Evolutionary conservation across 1,140 invertebrate genomes (phyloP), one percentile per base, ranked within the genome.

Genomic region (Rhagoletis pomonella): DNA sequence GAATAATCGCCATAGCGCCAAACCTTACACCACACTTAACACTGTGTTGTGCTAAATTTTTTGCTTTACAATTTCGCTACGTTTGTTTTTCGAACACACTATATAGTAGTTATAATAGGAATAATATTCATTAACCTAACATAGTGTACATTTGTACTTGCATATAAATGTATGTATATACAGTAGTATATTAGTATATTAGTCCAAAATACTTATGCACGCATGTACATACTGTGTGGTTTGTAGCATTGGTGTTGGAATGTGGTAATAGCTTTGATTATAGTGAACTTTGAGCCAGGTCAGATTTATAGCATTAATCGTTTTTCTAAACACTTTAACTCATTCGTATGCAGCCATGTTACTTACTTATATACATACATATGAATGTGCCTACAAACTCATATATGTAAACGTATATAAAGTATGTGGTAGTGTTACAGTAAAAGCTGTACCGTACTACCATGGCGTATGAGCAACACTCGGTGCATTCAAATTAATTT

Each of bases 231-330:
- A 29, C 29, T 29, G 9, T 17, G 14, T 17, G 4, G 42, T 73
- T 73, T 73, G 44, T 14, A n/a, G 60, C 44, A 3, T 39, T 73
- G 69, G 44, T 42, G 19, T n/a, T 55, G 73, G 73, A 55, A 81
- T 81, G 47, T 19, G 47, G 1, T 81, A 81, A 81, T 14, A 42
- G 17, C n/a, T 81, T 55, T 81, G 47, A 55, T 17, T 81, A 81
- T 81, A 81, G 73, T 55, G 73, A 81, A 81, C 73, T 81, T 55
- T 55, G 73, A 14, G 73, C 73, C 47, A 55, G 55, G 47, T 55
- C 47, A 81, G 47, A 81, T 17, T 9, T 81, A 17, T 7, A 14
- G 14, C 42, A 47, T 47, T 73, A 73, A 73, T 73, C 69, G 69
- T 10, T 50, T 73, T 5, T 2, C 42, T 44, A 47, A 44, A 73